phyloP scores from a whole-genome alignment of 2,113 vertebrate genomes.

The Bettongia penicillata region DNA sequence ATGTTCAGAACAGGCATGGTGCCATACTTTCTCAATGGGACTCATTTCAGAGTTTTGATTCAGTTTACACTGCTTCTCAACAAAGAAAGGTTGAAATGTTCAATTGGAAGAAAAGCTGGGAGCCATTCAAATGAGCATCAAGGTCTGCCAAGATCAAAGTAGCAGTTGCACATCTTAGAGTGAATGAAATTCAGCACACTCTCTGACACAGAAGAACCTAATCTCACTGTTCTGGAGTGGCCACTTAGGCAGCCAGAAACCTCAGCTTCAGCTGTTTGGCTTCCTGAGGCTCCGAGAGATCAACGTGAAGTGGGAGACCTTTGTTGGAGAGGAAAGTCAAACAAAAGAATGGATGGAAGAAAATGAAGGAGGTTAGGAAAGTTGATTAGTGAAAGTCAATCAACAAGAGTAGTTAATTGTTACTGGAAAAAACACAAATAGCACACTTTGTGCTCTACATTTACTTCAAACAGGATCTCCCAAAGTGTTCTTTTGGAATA shows the following conservation, averaged over 20 bases:
- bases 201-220: not conserved
- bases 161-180: constrained; percentile 58
- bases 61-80: constrained; percentile 73
- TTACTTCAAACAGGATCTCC: not conserved
- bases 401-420: not conserved
- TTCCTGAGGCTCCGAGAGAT: not conserved
- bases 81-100: constrained; percentile 67
- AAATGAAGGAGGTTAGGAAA: not conserved
- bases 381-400: not conserved
- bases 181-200: constrained; percentile 44
- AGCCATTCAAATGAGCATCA: constrained; percentile 75
- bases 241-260: constrained; percentile 48
- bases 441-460: not conserved
- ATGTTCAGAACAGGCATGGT: constrained; percentile 65
- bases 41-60: constrained; percentile 76
- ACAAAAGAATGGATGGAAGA: constrained; percentile 5
- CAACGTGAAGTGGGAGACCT: constrained; percentile 50
- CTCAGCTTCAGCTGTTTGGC: constrained; percentile 55
- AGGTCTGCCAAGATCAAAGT: constrained; percentile 72
- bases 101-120: constrained; percentile 71
- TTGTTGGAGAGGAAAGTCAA: constrained; percentile 59
- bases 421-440: not conserved
- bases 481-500: not conserved
- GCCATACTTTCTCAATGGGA: constrained; percentile 69
- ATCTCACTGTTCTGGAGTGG: constrained; percentile 41